Percentiles rank a stretch among this genome's conserved stretches.
Conservation (phyloP, 1,140 invertebrate species). For the Delia radicum region DNA sequence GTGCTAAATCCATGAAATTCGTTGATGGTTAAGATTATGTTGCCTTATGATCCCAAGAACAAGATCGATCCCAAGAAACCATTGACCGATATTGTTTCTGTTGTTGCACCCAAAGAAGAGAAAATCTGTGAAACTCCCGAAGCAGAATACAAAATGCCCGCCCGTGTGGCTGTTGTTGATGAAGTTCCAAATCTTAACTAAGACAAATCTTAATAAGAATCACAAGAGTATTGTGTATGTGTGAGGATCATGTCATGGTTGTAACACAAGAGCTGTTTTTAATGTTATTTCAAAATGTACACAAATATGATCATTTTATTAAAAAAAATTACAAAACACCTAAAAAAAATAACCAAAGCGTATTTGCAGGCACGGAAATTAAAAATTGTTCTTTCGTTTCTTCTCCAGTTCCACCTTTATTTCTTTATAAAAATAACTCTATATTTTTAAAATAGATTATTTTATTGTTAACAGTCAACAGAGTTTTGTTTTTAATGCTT, state of each 20-base stretch:
- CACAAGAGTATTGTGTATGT: slow-evolving; percentile 28
- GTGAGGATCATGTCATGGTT: slow-evolving; percentile 13
- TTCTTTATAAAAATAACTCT: too few species aligned
- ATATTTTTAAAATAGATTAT: too few species aligned
- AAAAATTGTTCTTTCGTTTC: too few species aligned
- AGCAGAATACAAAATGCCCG: slow-evolving; percentile 55
- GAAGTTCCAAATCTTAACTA: background rate
- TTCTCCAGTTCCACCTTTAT: too few species aligned
- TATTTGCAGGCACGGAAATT: too few species aligned
- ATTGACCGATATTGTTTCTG: slow-evolving; percentile 93
- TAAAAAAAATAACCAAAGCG: too few species aligned
- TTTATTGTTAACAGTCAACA: too few species aligned
- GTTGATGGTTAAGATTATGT: slow-evolving; percentile 99
- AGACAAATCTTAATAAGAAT: slow-evolving; percentile 20
- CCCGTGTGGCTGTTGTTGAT: background rate
- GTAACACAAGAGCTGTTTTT: slow-evolving; percentile 34
- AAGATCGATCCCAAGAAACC: slow-evolving; percentile 97
- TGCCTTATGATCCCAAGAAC: slow-evolving; percentile 95
- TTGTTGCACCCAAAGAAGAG: slow-evolving; percentile 92
- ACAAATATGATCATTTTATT: background rate
- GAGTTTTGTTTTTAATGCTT: too few species aligned
- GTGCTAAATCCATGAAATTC: slow-evolving; percentile 99
- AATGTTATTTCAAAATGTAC: slow-evolving; percentile 26
- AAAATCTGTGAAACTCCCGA: slow-evolving; percentile 58
- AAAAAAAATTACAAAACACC: too few species aligned